These are phyloP conservation scores for Acronicta alni DNA, from an alignment of 2,888 invertebrate genomes.

Conservation along the genomic window DNA sequence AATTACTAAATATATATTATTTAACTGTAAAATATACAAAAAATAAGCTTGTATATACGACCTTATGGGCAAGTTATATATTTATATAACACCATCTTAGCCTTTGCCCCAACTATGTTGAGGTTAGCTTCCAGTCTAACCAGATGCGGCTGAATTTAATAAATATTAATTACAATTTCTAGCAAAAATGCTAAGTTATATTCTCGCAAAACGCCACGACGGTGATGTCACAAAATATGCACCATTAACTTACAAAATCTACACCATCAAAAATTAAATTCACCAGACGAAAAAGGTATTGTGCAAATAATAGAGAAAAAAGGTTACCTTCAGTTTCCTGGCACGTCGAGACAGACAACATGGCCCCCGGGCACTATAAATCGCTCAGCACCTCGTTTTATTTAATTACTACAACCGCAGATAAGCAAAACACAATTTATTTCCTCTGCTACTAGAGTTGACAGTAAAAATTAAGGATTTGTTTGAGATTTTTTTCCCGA, in stretches of 20 bases:
- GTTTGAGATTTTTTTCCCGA: neutral
- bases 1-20: no score
- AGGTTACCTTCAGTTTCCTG: constrained; percentile 28
- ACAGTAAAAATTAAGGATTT: constrained; percentile 33
- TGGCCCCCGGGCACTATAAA: constrained; percentile 59
- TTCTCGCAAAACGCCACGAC: neutral
- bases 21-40: no score
- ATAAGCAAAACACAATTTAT: constrained; percentile 58
- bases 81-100: no score
- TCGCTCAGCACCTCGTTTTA: constrained; percentile 74
- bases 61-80: no score
- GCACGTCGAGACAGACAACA: constrained; percentile 38
- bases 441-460: constrained; percentile 35
- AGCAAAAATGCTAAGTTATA: neutral
- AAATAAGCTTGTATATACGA: no score
- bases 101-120: no score
- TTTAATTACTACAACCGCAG: constrained; percentile 70
- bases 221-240: neutral
- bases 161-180: no score
- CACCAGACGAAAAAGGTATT: neutral
- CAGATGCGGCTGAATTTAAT: no score
- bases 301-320: constrained; percentile 32
- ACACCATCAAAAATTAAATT: neutral
- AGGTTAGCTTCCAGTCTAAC: no score
- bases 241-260: neutral